A percentile compares a stretch with the other conserved stretches of the same genome.
These are phyloP conservation scores for Diarsia dahlii DNA, from an alignment of 2,888 invertebrate species.

Conservation along the genomic window DNA sequence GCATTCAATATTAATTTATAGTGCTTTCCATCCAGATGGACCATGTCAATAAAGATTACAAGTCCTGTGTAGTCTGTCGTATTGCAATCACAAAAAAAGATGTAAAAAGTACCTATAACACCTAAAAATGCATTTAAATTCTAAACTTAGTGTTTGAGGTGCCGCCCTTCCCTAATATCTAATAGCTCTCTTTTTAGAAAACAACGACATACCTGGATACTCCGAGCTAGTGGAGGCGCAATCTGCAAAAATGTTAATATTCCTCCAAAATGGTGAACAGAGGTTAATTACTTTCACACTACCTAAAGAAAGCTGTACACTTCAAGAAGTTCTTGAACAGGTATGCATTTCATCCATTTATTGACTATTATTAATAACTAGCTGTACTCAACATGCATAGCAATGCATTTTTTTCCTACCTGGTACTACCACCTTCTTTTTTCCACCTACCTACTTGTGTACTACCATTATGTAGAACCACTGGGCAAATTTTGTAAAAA, in stretches of 20 bases:
- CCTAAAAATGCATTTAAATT: not conserved
- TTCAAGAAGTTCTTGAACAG: constrained; percentile 95
- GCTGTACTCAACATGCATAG: no score
- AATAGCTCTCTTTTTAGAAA: constrained; percentile 76
- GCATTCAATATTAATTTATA: not conserved
- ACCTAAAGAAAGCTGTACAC: constrained; percentile 95
- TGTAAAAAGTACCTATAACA: not conserved
- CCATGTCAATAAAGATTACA: not conserved
- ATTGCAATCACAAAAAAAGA: constrained; percentile 8
- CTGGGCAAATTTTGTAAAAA: no score
- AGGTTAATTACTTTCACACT: constrained; percentile 95
- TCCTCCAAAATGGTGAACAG: constrained; percentile 94
- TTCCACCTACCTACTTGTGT: no score
- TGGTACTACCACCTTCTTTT: no score
- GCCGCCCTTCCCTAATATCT: constrained; percentile 1
- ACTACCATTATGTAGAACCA: no score
- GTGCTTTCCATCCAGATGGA: not conserved
- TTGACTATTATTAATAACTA: constrained; percentile 5
- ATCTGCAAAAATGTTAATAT: constrained; percentile 95
- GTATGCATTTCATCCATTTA: constrained; percentile 78
- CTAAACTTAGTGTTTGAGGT: not conserved
- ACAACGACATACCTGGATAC: constrained; percentile 81
- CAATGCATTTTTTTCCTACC: no score
- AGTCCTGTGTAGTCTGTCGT: not conserved
- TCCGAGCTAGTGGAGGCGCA: constrained; percentile 90